Conservation (phyloP, 2,113 vertebrate species). For the Camelus dromedarius region DNA sequence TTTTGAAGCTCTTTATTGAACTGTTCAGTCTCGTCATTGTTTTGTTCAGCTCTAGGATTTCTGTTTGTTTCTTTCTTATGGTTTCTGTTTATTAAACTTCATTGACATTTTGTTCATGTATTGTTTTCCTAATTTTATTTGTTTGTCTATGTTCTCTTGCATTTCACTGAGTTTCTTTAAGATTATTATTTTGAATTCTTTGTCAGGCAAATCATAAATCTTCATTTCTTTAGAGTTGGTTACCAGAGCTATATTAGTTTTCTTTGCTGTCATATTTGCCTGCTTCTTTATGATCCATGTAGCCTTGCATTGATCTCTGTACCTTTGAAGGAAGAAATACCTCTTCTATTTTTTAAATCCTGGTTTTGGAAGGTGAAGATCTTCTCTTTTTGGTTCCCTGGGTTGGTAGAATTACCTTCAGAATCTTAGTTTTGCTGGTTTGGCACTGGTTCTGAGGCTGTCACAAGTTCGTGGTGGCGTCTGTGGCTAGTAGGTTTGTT, state of each 20-base stretch:
- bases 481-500: not conserved
- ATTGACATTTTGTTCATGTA: not conserved
- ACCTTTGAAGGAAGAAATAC: not conserved
- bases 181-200: not conserved
- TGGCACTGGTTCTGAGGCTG: not conserved
- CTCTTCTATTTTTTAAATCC: not conserved
- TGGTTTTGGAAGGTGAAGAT: not conserved
- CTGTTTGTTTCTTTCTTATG: not conserved
- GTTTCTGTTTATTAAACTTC: not conserved
- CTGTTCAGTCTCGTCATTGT: not conserved
- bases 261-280: not conserved
- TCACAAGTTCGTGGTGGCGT: not conserved
- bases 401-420: not conserved
- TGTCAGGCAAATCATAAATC: not conserved
- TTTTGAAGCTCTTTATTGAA: not conserved
- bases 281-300: not conserved
- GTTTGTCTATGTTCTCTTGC: not conserved
- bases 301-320: not conserved
- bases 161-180: not conserved
- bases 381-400: not conserved
- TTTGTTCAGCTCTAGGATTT: not conserved
- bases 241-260: not conserved
- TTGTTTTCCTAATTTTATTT: not conserved
- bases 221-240: not conserved
- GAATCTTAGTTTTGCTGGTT: not conserved